Percentiles rank a stretch among this genome's conserved stretches.
These are phyloP conservation scores for Stichodactyla mertensii DNA, from an alignment of 64 coral and sea anemone genomes.

Conservation along the genomic window DNA sequence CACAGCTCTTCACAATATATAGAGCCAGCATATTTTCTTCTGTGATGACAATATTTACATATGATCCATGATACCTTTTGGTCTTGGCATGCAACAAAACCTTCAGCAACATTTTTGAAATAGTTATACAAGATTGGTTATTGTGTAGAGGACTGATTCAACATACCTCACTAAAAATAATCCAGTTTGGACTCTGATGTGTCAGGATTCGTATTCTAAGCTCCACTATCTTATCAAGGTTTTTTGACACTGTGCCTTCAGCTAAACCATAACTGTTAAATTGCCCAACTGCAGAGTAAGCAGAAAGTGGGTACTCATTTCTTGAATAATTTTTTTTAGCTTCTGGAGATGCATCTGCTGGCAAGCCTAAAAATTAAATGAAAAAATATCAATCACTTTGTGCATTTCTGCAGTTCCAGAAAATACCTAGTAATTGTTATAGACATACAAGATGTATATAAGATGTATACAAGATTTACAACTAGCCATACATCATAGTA, in stretches of 20 bases:
- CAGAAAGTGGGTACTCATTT: constrained; percentile 57
- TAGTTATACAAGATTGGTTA: too few relatives aligned
- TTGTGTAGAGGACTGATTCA: not conserved
- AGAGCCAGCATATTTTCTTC: too few relatives aligned
- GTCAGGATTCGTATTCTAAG: constrained; percentile 75
- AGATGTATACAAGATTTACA: too few relatives aligned
- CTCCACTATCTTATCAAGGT: constrained; percentile 71
- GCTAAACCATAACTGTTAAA: constrained; percentile 70
- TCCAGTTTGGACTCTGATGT: constrained; percentile 82
- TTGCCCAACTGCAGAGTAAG: constrained; percentile 60
- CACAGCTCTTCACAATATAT: too few relatives aligned
- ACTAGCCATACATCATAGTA: too few relatives aligned
- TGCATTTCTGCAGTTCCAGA: too few relatives aligned
- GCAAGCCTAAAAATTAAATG: not conserved
- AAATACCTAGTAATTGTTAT: too few relatives aligned
- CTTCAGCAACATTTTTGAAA: too few relatives aligned
- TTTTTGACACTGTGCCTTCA: constrained; percentile 43
- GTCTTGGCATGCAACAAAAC: too few relatives aligned
- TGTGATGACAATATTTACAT: too few relatives aligned
- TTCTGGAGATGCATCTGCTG: constrained; percentile 61
- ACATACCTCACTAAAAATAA: constrained; percentile 93
- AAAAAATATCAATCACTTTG: not conserved
- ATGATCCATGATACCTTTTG: too few relatives aligned
- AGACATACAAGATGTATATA: too few relatives aligned
- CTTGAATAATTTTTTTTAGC: constrained; percentile 66